Conservation (phyloP, 1,140 invertebrate genomes). For the Chelonus insularis region DNA sequence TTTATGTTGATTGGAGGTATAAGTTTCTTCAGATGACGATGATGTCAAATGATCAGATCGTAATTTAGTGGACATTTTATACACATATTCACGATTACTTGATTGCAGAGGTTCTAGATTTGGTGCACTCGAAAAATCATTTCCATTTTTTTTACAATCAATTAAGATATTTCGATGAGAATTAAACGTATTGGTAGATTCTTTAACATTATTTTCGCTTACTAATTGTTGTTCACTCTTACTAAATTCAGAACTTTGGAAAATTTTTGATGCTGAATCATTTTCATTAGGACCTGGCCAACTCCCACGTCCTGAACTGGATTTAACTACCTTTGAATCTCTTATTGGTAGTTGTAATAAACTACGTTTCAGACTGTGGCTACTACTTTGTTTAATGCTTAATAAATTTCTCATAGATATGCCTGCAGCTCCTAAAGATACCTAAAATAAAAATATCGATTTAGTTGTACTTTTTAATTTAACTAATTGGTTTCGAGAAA, state of each 20-base stretch:
- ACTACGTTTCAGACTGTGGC: conserved; percentile 50
- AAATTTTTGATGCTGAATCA: conserved; percentile 39
- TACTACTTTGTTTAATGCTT: conserved; percentile 39
- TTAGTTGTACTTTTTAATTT: neutral
- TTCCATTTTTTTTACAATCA: conserved; percentile 40
- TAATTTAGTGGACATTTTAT: too few species aligned
- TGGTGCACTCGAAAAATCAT: conserved; percentile 47
- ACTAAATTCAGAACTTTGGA: conserved; percentile 74
- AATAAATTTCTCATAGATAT: conserved; percentile 56
- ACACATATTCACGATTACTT: neutral
- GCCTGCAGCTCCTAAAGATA: conserved; percentile 39
- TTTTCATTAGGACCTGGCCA: conserved; percentile 79
- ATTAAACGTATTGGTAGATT: neutral
- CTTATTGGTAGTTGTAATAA: conserved; percentile 72
- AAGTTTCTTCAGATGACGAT: conserved; percentile 76
- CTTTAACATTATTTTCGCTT: conserved; percentile 29
- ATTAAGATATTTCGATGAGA: neutral
- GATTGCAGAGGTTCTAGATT: conserved; percentile 43
- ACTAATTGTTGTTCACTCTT: conserved; percentile 80
- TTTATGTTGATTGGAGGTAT: conserved; percentile 65
- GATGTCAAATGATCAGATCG: conserved; percentile 66
- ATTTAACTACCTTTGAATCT: conserved; percentile 75
- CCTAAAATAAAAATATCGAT: conserved; percentile 5
- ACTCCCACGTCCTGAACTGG: conserved; percentile 74
- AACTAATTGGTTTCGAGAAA: neutral